Percentiles rank a stretch among this genome's conserved stretches.
These are phyloP conservation scores for Myotis findleyi DNA, from an alignment of 2,797 vertebrate species.

Conservation along the genomic window DNA sequence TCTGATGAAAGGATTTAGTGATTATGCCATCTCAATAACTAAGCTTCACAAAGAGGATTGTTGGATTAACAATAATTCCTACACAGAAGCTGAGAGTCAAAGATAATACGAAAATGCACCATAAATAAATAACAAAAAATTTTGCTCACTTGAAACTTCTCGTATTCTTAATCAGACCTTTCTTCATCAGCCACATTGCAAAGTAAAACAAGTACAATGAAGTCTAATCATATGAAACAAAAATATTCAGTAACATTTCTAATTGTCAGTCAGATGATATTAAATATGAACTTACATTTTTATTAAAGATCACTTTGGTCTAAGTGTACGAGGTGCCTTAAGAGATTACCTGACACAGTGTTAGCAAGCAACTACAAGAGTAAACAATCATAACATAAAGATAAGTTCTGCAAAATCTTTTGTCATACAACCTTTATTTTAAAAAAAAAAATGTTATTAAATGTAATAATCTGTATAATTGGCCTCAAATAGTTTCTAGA, in stretches of 20 bases:
- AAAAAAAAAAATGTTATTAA: not conserved
- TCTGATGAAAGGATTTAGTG: not conserved
- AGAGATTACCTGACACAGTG: not conserved
- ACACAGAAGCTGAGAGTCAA: not conserved
- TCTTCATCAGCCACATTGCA: not conserved
- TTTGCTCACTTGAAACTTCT: not conserved
- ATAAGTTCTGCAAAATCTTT: not conserved
- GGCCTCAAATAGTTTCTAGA: not conserved
- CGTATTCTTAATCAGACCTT: not conserved
- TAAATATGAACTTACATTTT: not conserved
- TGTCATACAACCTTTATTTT: not conserved
- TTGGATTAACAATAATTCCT: not conserved
- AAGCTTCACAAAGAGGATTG: not conserved
- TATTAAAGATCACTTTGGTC: not conserved
- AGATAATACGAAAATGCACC: not conserved
- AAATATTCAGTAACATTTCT: not conserved
- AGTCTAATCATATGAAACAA: not conserved
- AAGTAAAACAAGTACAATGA: conserved; percentile 17
- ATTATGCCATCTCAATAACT: not conserved
- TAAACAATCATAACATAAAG: not conserved
- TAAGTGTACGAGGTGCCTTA: not conserved
- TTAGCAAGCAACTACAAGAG: not conserved
- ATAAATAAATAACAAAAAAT: conserved; percentile 30
- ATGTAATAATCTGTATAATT: not conserved
- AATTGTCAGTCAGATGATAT: not conserved